Conservation (phyloP, 2,888 invertebrate species). For the Halictus ligatus region DNA sequence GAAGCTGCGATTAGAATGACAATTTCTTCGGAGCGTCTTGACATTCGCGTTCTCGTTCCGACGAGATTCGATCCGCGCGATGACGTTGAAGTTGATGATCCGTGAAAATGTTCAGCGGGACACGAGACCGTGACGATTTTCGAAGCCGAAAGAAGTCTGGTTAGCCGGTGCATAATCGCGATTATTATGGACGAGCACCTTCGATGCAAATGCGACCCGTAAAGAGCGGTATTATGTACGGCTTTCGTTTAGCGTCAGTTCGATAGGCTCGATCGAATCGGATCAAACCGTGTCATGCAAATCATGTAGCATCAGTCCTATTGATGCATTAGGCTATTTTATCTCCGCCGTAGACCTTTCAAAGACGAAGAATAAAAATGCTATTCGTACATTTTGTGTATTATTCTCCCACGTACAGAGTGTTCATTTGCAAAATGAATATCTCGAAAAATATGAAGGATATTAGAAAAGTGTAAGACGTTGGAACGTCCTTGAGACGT, state of each 20-base stretch:
- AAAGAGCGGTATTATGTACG: conserved; percentile 35
- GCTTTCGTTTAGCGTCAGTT: conserved; percentile 32
- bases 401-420: too few relatives aligned
- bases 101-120: neutral
- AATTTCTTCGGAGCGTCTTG: neutral
- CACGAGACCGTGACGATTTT: neutral
- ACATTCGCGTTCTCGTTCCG: neutral
- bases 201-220: conserved; percentile 41
- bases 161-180: neutral
- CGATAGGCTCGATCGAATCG: conserved; percentile 56
- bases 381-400: too few relatives aligned
- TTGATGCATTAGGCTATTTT: neutral
- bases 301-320: conserved; percentile 44
- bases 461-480: too few relatives aligned
- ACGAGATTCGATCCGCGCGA: neutral
- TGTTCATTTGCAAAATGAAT: too few relatives aligned
- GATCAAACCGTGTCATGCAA: conserved; percentile 57
- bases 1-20: neutral
- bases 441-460: too few relatives aligned
- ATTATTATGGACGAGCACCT: conserved; percentile 20
- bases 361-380: too few relatives aligned
- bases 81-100: neutral
- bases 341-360: neutral
- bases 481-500: too few relatives aligned
- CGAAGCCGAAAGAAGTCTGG: neutral